Evolutionary conservation across 2,113 vertebrate species (phyloP).

Genomic region (Amphiprion percula): DNA sequence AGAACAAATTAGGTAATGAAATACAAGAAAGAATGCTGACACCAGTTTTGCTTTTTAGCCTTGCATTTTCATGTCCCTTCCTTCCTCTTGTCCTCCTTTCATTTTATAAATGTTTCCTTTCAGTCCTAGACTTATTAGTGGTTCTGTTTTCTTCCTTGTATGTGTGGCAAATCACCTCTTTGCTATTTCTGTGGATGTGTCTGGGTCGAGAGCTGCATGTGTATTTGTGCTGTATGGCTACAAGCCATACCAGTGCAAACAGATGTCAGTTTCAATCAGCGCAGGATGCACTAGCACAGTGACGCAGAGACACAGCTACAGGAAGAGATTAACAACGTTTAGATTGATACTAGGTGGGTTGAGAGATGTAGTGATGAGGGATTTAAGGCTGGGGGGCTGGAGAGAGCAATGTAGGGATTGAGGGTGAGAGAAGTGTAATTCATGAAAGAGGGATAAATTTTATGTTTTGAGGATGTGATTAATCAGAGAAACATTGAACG

Average conservation of each 20-base stretch:
- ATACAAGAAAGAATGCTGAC: neutral
- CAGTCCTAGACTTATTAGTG: neutral
- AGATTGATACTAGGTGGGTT: constrained; percentile 47
- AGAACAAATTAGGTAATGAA: no score
- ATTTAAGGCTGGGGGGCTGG: constrained; percentile 22
- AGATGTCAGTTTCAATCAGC: constrained; percentile 78
- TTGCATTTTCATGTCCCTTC: constrained; percentile 1
- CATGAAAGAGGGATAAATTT: constrained; percentile 11
- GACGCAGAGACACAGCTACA: constrained; percentile 62
- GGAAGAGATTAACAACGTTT: constrained; percentile 78
- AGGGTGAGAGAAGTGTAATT: constrained; percentile 23
- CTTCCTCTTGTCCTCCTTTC: no score
- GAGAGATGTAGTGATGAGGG: constrained; percentile 44
- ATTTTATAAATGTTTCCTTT: constrained; percentile 6
- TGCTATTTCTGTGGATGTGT: constrained; percentile 28
- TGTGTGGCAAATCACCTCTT: neutral
- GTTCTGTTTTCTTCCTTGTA: neutral
- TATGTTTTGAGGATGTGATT: constrained; percentile 22
- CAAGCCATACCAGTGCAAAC: constrained; percentile 71
- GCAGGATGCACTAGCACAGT: constrained; percentile 59
- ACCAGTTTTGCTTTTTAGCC: neutral
- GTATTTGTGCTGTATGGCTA: constrained; percentile 43
- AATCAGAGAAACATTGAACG: constrained; percentile 7
- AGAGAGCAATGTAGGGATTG: constrained; percentile 22
- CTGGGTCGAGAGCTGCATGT: constrained; percentile 5